A percentile compares a stretch with the other conserved stretches of the same genome.
Evolutionary conservation across 1,140 invertebrate genomes (phyloP).

Genomic region (Neotoxoptera formosana): DNA sequence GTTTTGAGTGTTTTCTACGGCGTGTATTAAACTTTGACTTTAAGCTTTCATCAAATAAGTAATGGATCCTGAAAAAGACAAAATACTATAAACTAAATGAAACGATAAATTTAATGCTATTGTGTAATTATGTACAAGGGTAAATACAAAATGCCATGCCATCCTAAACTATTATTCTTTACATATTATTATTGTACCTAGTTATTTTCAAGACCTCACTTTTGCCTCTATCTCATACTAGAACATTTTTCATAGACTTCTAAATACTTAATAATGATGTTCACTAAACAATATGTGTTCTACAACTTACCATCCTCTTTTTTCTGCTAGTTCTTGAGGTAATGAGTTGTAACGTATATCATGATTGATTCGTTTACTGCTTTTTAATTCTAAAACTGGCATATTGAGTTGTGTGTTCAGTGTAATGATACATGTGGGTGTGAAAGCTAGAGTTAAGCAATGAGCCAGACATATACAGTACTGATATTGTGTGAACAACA

Average conservation of each 20-base stretch:
- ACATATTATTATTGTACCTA: too few species aligned
- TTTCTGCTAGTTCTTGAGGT: constrained; percentile 95
- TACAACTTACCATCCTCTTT: constrained; percentile 85
- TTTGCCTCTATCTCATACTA: not conserved
- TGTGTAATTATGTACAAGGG: not conserved
- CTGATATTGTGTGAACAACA: constrained; percentile 99
- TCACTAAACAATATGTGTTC: too few species aligned
- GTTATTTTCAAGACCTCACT: not conserved
- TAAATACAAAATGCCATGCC: too few species aligned
- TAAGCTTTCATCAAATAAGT: constrained; percentile 84
- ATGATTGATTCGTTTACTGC: constrained; percentile 92
- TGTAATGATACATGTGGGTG: constrained; percentile 94
- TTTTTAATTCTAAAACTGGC: constrained; percentile 93
- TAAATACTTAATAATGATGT: not conserved
- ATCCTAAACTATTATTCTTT: too few species aligned
- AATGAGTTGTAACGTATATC: constrained; percentile 94
- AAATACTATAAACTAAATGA: constrained; percentile 27
- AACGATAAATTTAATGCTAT: not conserved
- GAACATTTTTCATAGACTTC: too few species aligned
- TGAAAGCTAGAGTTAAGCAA: constrained; percentile 94
- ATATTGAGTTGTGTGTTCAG: constrained; percentile 96
- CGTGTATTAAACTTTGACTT: constrained; percentile 81
- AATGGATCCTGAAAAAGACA: constrained; percentile 76
- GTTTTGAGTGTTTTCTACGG: constrained; percentile 70
- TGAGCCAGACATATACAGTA: constrained; percentile 99